These are phyloP conservation scores for Epizoanthus ramosus DNA, from an alignment of 92 coral and sea anemone genomes.

Conservation along the genomic window DNA sequence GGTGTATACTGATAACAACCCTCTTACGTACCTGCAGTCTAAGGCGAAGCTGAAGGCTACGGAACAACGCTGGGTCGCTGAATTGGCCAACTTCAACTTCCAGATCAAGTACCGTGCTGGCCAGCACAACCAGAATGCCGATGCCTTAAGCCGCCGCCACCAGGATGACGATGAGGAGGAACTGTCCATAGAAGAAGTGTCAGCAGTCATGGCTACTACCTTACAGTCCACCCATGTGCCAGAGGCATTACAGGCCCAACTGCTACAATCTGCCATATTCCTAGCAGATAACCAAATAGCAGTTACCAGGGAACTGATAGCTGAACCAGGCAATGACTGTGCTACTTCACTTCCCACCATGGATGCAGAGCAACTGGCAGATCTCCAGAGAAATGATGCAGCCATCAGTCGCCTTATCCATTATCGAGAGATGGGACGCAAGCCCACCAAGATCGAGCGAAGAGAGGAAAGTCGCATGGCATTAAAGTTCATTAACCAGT, in stretches of 20 bases:
- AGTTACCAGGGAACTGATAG: conserved; percentile 9
- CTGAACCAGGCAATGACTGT: background rate
- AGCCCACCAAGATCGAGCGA: conserved; percentile 34
- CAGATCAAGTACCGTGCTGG: conserved; percentile 49
- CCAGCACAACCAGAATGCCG: conserved; percentile 41
- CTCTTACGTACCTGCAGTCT: conserved; percentile 49
- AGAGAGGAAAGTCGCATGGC: conserved; percentile 9
- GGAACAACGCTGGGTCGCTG: conserved; percentile 54
- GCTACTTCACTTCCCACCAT: conserved; percentile 15
- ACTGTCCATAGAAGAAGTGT: conserved; percentile 13
- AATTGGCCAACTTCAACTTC: conserved; percentile 49
- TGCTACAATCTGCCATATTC: conserved; percentile 47
- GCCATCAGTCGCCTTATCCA: conserved; percentile 24
- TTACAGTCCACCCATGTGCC: conserved; percentile 52
- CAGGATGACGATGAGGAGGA: conserved; percentile 15
- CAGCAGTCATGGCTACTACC: conserved; percentile 11
- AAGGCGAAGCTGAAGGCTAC: conserved; percentile 49
- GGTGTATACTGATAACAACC: conserved; percentile 55
- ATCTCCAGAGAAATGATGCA: conserved; percentile 25
- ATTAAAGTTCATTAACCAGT: conserved; percentile 17
- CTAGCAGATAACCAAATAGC: conserved; percentile 20
- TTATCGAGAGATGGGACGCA: conserved; percentile 30
- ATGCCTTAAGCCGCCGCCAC: conserved; percentile 48
- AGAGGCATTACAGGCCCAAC: conserved; percentile 39
- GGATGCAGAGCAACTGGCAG: conserved; percentile 3